Conservation (phyloP, 2,113 vertebrate species). For the Tragelaphus scriptus region DNA sequence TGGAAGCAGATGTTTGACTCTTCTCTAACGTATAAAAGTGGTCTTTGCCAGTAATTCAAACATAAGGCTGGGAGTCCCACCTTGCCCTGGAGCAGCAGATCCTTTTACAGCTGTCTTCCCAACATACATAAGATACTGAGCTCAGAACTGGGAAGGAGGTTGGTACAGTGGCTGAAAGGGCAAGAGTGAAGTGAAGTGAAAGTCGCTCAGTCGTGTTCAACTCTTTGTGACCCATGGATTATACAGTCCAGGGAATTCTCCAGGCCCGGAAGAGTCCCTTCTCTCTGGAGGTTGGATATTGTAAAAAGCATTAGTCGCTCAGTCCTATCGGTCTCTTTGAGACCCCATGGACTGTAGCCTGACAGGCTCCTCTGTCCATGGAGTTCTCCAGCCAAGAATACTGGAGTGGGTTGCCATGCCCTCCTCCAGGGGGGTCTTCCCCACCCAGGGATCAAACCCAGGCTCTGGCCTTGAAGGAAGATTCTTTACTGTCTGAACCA, state of each 20-base stretch:
- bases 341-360: not conserved
- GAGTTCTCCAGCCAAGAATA: not conserved
- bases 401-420: not conserved
- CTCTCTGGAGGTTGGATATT: not conserved
- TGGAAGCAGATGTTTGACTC: not conserved
- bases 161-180: not conserved
- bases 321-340: rapidly evolving
- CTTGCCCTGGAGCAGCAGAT: not conserved
- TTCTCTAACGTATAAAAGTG: not conserved
- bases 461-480: not conserved
- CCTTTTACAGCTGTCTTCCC: not conserved
- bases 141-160: not conserved
- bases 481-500: not conserved
- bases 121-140: not conserved
- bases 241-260: not conserved
- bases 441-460: not conserved
- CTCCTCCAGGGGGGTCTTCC: not conserved
- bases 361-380: not conserved
- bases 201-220: not conserved
- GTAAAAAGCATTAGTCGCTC: not conserved
- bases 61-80: not conserved
- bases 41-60: not conserved
- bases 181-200: not conserved
- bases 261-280: not conserved
- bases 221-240: not conserved